A percentile compares a stretch with the other conserved stretches of the same genome.
These are phyloP conservation scores for Speoplatyrhinus poulsoni DNA, from an alignment of 2,113 vertebrate species.

Conservation along the genomic window DNA sequence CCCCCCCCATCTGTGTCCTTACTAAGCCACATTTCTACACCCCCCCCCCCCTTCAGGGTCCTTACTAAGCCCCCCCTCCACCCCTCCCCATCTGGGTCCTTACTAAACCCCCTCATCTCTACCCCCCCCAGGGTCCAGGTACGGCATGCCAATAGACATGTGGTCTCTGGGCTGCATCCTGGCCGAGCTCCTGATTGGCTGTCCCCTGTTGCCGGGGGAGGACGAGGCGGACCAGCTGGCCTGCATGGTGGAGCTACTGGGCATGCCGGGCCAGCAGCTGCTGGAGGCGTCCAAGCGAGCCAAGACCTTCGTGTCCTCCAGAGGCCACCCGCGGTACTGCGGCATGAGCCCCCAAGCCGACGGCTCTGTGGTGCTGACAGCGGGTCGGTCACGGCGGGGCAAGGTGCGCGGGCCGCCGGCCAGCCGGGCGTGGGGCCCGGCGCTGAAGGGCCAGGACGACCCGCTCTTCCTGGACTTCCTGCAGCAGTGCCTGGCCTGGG, in stretches of 20 bases:
- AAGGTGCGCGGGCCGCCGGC: conserved; percentile 90
- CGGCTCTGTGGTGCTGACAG: conserved; percentile 86
- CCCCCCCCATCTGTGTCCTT: conserved; percentile 66
- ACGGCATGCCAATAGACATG: conserved; percentile 99
- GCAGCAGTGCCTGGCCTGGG: conserved; percentile 98
- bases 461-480: conserved; percentile 96
- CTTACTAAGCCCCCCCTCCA: not conserved
- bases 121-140: conserved; percentile 79
- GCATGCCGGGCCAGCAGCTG: conserved; percentile 93
- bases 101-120: not conserved
- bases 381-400: conserved; percentile 92
- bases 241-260: conserved; percentile 95
- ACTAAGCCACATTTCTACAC: not conserved
- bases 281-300: conserved; percentile 92
- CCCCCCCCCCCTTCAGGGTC: conserved; percentile 50
- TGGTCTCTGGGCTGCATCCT: conserved; percentile 99
- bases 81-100: not conserved
- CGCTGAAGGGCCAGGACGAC: conserved; percentile 95
- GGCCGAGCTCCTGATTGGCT: conserved; percentile 95
- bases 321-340: conserved; percentile 97
- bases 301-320: conserved; percentile 98
- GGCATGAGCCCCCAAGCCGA: conserved; percentile 89
- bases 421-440: conserved; percentile 90
- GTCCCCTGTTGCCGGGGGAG: conserved; percentile 94
- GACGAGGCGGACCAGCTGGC: conserved; percentile 97